Evolutionary conservation across 2,797 vertebrate species (phyloP), one percentile per base, ranked within the genome.

Genomic region (Notolabrus celidotus): DNA sequence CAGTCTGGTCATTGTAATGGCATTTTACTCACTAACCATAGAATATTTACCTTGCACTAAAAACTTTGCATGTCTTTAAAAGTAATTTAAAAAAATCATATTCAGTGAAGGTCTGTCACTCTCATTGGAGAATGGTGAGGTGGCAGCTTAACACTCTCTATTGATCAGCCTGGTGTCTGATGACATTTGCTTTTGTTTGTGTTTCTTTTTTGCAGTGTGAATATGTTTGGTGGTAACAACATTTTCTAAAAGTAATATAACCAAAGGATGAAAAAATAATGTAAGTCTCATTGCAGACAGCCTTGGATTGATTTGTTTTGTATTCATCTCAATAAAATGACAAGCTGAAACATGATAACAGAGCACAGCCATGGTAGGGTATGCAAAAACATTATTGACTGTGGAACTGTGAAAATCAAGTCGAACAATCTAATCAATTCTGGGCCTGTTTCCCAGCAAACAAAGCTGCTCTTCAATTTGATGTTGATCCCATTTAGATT

Each of bases 361-460:
- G n/a, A n/a, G 4, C 6, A 51, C 34, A 61, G 41, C 46, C 16
- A 61, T 19, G 33, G 16, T 10, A 42, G 14, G 12, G 23, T 27
- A 57, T 20, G 25, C 16, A 42, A 36, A 39, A 10, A 41, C 31
- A 53, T 72, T 56, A 45, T 17, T 34, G 22, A 60, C 49, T 45
- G 61, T 41, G 19, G 29, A 31, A 34, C 15, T 36, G 36, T 20
- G 31, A 54, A 70, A 58, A 53, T 31, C 27, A 45, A 8, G 2
- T n/a, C 22, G 34, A 77, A 59, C 39, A 64, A 36, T 52, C n/a
- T 29, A 23, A 76, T 69, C 11, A 34, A 62, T 51, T 45, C 33
- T 29, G 25, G 46, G 12, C 27, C 33, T 27, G 5, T 50, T 52
- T 68, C 19, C 31, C 29, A 25, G 43, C 31, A 67, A 71, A 73